Conservation (phyloP, 2,113 vertebrate species). For the Lynx canadensis region DNA sequence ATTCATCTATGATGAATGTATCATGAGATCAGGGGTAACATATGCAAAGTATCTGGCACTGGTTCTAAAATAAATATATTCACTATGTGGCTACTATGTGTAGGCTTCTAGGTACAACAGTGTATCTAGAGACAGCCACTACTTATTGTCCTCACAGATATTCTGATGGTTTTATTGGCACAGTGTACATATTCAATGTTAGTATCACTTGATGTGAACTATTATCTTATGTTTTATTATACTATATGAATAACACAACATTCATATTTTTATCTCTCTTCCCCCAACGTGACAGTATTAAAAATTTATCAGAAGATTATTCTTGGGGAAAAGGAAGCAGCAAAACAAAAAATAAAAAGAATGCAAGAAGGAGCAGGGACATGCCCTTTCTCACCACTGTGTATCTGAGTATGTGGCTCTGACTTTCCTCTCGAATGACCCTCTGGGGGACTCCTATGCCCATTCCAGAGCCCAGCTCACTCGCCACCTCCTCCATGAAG, state of each 20-base stretch:
- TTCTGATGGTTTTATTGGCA: background rate
- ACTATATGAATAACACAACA: background rate
- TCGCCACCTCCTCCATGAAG: background rate
- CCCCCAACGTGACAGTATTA: background rate
- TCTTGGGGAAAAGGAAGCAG: background rate
- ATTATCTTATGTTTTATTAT: background rate
- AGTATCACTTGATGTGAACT: background rate
- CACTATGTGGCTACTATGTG: background rate
- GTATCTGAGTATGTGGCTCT: background rate
- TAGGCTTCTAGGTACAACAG: accelerated
- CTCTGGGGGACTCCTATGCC: background rate
- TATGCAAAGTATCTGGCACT: background rate
- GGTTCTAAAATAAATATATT: background rate
- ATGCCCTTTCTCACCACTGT: background rate
- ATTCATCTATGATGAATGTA: background rate
- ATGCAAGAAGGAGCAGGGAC: background rate
- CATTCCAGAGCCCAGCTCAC: background rate
- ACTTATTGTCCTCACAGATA: background rate
- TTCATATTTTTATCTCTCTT: background rate
- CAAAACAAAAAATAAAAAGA: background rate
- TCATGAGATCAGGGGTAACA: background rate
- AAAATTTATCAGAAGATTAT: background rate
- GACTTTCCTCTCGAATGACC: background rate
- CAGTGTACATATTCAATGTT: background rate
- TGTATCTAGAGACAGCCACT: accelerated